A percentile compares a stretch with the other conserved stretches of the same genome.
Evolutionary conservation across 2,797 vertebrate species (phyloP).

Genomic region (Poecile montanus): DNA sequence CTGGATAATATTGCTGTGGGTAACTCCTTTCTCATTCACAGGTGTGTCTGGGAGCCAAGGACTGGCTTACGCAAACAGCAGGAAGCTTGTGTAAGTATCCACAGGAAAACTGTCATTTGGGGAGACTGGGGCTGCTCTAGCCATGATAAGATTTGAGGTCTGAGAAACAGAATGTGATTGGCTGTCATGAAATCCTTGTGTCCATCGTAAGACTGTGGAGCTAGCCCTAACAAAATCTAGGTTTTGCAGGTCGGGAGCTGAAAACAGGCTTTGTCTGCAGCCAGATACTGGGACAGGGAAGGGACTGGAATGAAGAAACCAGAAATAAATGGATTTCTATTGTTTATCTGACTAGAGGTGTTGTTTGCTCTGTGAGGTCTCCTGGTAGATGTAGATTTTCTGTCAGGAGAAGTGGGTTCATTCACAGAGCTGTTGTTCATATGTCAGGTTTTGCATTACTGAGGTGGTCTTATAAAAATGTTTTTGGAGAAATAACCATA

Average conservation of each 20-base stretch:
- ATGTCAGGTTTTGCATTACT: neutral
- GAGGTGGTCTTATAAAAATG: neutral
- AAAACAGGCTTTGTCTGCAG: neutral
- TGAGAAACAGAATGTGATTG: neutral
- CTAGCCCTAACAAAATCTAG: neutral
- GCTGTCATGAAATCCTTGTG: neutral
- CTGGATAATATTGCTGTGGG: neutral
- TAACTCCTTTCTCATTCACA: conserved; percentile 70
- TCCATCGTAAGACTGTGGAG: rapidly evolving
- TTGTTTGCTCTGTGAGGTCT: neutral
- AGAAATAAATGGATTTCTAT: neutral
- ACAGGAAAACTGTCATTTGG: neutral
- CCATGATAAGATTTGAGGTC: neutral
- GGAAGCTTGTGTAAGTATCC: conserved; percentile 82
- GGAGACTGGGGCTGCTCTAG: neutral
- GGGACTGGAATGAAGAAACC: neutral
- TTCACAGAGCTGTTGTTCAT: neutral
- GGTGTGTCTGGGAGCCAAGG: conserved; percentile 79
- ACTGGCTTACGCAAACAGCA: conserved; percentile 76
- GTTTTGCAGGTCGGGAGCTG: neutral
- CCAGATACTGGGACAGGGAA: neutral
- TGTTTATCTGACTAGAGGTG: neutral
- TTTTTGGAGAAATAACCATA: neutral
- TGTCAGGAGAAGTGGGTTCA: neutral
- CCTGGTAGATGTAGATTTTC: neutral